Conservation (phyloP, 2,888 invertebrate genomes). For the Neoaliturus tenellus region DNA sequence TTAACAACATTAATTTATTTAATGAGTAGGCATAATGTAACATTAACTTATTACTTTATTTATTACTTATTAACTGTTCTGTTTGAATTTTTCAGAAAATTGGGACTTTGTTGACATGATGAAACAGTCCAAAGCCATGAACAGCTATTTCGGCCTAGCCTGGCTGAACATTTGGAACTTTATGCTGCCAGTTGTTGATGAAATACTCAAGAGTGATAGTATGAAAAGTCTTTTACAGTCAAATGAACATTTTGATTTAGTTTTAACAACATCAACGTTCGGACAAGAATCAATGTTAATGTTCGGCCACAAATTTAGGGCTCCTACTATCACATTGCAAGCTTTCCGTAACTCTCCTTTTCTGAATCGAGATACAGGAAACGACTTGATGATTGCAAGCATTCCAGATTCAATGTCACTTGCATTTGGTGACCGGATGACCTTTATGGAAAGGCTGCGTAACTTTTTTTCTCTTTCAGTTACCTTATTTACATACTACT, state of each 20-base stretch:
- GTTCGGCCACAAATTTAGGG: constrained; percentile 41
- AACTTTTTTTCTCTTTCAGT: not conserved
- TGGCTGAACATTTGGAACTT: not conserved
- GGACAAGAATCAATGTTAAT: constrained; percentile 36
- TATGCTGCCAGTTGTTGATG: not conserved
- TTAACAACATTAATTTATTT: too few species aligned
- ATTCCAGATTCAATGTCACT: constrained; percentile 28
- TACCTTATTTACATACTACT: constrained; percentile 24
- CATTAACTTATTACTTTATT: too few species aligned
- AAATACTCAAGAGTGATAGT: not conserved
- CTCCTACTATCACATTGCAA: constrained; percentile 15
- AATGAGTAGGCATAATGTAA: too few species aligned
- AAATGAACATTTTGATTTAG: constrained; percentile 39
- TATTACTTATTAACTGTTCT: too few species aligned
- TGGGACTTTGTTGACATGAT: constrained; percentile 14
- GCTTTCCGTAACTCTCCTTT: not conserved
- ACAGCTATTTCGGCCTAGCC: not conserved
- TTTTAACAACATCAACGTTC: constrained; percentile 5
- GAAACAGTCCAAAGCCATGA: not conserved
- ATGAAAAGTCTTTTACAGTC: constrained; percentile 10
- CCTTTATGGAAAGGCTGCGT: constrained; percentile 47
- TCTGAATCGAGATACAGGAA: not conserved
- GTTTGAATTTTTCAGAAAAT: not conserved
- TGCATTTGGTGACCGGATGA: constrained; percentile 8
- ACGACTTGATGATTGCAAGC: not conserved